phyloP scores from a whole-genome alignment of 2,797 vertebrate genomes.

The Cephalopachus bancanus region DNA sequence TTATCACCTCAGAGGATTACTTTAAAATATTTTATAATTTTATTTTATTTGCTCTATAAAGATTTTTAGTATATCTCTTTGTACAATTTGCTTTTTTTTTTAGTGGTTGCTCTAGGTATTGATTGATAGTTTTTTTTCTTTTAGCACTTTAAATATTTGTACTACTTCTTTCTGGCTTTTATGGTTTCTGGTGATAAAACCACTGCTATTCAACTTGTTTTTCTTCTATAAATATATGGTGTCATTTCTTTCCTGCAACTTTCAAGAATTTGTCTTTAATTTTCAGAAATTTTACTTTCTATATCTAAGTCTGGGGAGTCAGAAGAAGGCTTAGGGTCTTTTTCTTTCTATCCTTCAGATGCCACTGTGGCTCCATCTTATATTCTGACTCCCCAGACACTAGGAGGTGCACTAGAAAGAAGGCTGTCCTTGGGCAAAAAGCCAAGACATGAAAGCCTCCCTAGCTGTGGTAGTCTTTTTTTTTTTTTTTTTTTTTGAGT shows the following conservation, averaged over 20 bases:
- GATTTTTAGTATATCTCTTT: not conserved
- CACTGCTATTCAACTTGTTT: not conserved
- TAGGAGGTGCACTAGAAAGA: too few relatives aligned
- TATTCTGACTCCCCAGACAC: too few relatives aligned
- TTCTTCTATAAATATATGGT: not conserved
- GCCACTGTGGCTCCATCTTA: too few relatives aligned
- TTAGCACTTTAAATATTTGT: not conserved
- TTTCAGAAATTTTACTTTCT: not conserved
- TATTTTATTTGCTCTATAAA: not conserved
- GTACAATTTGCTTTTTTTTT: not conserved
- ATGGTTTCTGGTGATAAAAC: not conserved
- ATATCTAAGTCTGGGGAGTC: too few relatives aligned
- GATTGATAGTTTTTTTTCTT: not conserved
- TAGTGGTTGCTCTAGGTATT: not conserved
- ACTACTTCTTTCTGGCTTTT: not conserved
- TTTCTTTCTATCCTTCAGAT: too few relatives aligned
- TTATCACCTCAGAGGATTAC: not conserved
- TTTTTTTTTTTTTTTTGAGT: too few relatives aligned
- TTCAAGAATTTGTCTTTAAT: not conserved
- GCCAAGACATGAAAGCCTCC: too few relatives aligned
- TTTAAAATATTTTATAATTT: not conserved
- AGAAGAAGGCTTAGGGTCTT: too few relatives aligned
- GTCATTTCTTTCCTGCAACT: not conserved
- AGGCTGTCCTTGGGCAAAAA: too few relatives aligned
- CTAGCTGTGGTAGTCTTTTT: too few relatives aligned